Conservation (phyloP, 1,140 invertebrate species). For the Drosophila setifemur region DNA sequence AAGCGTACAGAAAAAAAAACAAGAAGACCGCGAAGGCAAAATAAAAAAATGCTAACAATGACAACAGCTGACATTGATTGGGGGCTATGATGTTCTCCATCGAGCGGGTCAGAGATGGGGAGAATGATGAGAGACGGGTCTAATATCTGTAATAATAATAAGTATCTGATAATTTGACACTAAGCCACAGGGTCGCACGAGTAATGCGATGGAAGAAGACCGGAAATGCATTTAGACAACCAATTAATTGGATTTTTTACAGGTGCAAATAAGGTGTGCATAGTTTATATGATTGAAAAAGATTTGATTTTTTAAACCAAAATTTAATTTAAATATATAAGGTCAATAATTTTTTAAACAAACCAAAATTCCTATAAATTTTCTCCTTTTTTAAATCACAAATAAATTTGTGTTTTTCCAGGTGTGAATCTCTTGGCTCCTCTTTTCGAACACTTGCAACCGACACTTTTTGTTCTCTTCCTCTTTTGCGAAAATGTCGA, state of each 20-base stretch:
- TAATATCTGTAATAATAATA: constrained; percentile 49
- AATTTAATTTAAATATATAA: not conserved
- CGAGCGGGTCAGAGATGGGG: too few relatives aligned
- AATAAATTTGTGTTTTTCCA: not conserved
- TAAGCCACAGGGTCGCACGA: constrained; percentile 35
- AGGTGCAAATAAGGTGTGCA: constrained; percentile 1
- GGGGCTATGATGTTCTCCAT: constrained; percentile 2
- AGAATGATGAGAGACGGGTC: constrained; percentile 5
- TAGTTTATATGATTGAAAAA: too few relatives aligned
- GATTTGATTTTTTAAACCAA: not conserved
- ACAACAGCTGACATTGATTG: constrained; percentile 59
- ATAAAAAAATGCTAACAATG: constrained; percentile 49
- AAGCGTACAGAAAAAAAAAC: constrained; percentile 16
- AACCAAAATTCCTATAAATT: too few relatives aligned
- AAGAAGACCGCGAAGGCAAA: constrained; percentile 1
- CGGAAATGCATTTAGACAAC: not conserved
- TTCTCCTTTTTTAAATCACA: too few relatives aligned
- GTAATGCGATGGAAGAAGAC: constrained; percentile 22
- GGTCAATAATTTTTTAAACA: too few relatives aligned
- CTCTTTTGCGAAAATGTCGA: constrained; percentile 26
- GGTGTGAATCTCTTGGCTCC: constrained; percentile 10
- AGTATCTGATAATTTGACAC: constrained; percentile 51
- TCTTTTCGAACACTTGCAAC: constrained; percentile 2
- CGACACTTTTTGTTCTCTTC: constrained; percentile 11
- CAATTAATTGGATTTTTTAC: constrained; percentile 1